phyloP scores from a whole-genome alignment of 2,797 vertebrate species.

The Potorous gilbertii region DNA sequence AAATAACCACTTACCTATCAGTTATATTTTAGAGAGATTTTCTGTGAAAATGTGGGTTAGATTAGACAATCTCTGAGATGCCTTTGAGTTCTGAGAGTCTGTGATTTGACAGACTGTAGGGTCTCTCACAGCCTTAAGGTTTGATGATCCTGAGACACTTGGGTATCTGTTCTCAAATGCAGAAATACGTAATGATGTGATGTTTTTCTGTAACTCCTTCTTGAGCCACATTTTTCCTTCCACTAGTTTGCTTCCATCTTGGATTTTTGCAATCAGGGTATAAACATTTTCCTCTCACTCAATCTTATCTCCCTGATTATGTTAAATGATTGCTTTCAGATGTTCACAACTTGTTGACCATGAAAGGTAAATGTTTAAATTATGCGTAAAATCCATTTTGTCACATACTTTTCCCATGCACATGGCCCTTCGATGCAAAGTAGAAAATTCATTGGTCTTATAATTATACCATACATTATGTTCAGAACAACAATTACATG shows the following conservation, averaged over 20 bases:
- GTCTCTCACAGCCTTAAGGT: not conserved
- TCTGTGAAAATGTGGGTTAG: not conserved
- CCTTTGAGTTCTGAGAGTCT: not conserved
- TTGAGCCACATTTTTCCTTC: not conserved
- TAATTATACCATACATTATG: conserved; percentile 57
- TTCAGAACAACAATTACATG: conserved; percentile 32
- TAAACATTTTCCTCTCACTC: conserved; percentile 59
- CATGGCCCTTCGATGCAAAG: conserved; percentile 7
- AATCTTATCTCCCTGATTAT: conserved; percentile 44
- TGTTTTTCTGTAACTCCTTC: not conserved
- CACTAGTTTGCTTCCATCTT: not conserved
- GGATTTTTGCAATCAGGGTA: not conserved
- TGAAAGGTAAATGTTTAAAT: conserved; percentile 57
- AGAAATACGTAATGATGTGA: not conserved
- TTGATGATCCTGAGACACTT: not conserved
- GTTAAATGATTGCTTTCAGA: conserved; percentile 53
- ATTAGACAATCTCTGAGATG: not conserved
- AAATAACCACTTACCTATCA: not conserved
- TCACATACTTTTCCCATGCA: conserved; percentile 45
- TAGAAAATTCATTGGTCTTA: conserved; percentile 61
- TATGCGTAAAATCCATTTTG: conserved; percentile 70
- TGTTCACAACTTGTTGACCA: not conserved
- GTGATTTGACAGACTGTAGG: not conserved
- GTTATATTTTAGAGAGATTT: not conserved
- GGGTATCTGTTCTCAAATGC: not conserved